These are phyloP conservation scores for Grapholita molesta DNA, from an alignment of 1,140 invertebrate genomes.

Conservation along the genomic window DNA sequence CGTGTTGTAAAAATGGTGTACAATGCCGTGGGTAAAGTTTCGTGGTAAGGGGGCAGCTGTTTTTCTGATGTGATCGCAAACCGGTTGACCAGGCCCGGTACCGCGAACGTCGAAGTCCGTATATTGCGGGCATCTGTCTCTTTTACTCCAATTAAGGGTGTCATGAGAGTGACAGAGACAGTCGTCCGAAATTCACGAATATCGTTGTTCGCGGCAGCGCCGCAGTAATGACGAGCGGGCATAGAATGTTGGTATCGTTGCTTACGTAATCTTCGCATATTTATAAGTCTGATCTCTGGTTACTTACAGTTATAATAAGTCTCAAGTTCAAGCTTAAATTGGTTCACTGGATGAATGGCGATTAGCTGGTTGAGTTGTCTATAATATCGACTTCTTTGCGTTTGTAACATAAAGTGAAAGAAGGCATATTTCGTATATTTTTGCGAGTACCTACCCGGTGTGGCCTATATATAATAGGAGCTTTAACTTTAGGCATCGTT, in stretches of 20 bases:
- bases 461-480: no score
- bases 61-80: slow-evolving; percentile 73
- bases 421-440: no score
- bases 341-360: neutral
- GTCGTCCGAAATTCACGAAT: no score
- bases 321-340: neutral
- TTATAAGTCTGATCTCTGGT: neutral
- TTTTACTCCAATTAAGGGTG: no score
- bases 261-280: slow-evolving; percentile 19
- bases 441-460: no score
- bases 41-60: slow-evolving; percentile 58
- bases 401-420: no score
- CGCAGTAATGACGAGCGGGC: slow-evolving; percentile 60
- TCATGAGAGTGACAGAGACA: no score
- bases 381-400: slow-evolving; percentile 56
- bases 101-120: no score
- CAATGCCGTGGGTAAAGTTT: neutral
- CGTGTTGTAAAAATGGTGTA: neutral
- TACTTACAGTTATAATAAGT: neutral
- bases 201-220: no score
- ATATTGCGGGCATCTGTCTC: no score
- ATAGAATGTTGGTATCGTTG: slow-evolving; percentile 18
- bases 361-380: neutral
- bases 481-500: no score
- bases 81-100: slow-evolving; percentile 71